These are phyloP conservation scores for Epinephelus moara DNA, from an alignment of 2,113 vertebrate genomes.

Conservation along the genomic window DNA sequence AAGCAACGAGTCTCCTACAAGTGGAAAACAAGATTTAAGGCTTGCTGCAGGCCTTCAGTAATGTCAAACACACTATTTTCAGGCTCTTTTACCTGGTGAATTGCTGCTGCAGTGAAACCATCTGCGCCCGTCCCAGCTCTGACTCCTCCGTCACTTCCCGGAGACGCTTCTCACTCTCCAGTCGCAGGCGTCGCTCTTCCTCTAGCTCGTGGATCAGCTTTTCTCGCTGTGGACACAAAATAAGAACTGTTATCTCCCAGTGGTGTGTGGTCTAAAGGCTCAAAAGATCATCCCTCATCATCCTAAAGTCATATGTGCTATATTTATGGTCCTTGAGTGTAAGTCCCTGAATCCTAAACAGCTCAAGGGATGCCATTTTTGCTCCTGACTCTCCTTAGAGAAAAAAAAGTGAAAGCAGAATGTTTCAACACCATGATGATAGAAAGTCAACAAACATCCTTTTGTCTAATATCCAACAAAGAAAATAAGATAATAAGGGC, in stretches of 20 bases:
- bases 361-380: neutral
- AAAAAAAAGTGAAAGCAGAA: conserved; percentile 8
- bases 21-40: neutral
- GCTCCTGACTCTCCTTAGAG: neutral
- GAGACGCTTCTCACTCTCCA: conserved; percentile 91
- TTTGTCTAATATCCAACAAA: neutral
- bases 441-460: neutral
- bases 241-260: neutral
- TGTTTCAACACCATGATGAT: neutral
- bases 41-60: neutral
- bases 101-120: conserved; percentile 90
- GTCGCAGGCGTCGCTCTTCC: conserved; percentile 91
- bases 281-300: conserved; percentile 23
- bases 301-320: neutral
- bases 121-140: conserved; percentile 88
- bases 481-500: conserved; percentile 12
- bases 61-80: neutral
- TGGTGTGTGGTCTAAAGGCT: conserved; percentile 7
- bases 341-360: neutral
- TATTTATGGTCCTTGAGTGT: neutral
- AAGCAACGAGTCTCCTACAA: neutral
- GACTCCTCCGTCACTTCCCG: conserved; percentile 91
- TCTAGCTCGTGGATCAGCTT: conserved; percentile 95
- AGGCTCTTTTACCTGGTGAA: conserved; percentile 90
- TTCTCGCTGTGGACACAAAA: conserved; percentile 86